Evolutionary conservation across 1,140 invertebrate genomes (phyloP).

Genomic region (Bombus superbus): DNA sequence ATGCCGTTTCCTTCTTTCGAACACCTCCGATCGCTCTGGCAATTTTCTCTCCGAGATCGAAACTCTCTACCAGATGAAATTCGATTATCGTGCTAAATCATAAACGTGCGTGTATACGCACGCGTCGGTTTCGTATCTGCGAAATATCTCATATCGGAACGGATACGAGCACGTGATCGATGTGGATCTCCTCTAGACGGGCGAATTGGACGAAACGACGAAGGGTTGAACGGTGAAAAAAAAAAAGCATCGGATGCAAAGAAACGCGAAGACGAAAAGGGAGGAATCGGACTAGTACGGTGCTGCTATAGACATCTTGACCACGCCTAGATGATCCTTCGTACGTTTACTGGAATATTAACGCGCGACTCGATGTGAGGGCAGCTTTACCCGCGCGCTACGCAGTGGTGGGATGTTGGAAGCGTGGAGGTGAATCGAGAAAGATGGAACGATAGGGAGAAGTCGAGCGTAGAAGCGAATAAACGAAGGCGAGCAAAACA

Average conservation of each 20-base stretch:
- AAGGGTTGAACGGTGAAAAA: not conserved
- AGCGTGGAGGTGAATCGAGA: not conserved
- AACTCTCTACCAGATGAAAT: not conserved
- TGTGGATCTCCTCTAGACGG: not conserved
- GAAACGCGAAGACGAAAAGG: slow-evolving; percentile 6
- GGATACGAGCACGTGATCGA: not conserved
- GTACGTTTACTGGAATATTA: slow-evolving; percentile 73
- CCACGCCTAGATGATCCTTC: slow-evolving; percentile 68
- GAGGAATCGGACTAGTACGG: not conserved
- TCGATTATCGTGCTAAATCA: not conserved
- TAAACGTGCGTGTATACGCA: no score
- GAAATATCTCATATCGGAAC: not conserved
- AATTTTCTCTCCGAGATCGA: not conserved
- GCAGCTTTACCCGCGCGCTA: slow-evolving; percentile 24
- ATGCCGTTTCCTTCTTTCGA: not conserved
- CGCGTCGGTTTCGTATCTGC: not conserved
- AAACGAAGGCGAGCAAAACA: not conserved
- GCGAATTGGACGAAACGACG: not conserved
- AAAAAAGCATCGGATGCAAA: no score
- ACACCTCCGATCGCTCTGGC: not conserved
- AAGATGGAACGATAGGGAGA: not conserved
- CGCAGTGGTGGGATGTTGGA: not conserved
- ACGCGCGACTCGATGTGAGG: slow-evolving; percentile 65
- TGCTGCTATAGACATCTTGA: slow-evolving; percentile 5
- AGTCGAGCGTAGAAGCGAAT: not conserved